Evolutionary conservation across 2,888 invertebrate species (phyloP).

Genomic region (Erebia aethiops): DNA sequence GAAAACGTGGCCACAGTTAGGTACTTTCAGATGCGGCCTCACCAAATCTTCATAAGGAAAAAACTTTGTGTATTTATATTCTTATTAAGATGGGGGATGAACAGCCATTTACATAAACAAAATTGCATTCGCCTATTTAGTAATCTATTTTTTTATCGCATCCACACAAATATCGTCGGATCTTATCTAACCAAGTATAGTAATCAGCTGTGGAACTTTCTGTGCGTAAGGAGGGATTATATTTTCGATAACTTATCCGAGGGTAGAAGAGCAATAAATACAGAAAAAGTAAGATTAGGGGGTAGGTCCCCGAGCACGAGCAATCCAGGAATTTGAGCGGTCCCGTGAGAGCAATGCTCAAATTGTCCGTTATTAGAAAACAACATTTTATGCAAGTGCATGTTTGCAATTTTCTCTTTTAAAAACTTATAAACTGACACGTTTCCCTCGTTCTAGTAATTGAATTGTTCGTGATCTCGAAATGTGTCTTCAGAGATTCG

Average conservation of each 20-base stretch:
- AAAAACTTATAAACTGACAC: slow-evolving; percentile 31
- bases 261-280: slow-evolving; percentile 77
- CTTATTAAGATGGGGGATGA: background rate
- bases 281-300: slow-evolving; percentile 65
- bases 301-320: slow-evolving; percentile 56
- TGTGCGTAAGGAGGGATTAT: slow-evolving; percentile 78
- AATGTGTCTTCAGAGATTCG: slow-evolving; percentile 25
- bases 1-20: background rate
- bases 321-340: slow-evolving; percentile 76
- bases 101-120: background rate
- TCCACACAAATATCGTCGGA: slow-evolving; percentile 53
- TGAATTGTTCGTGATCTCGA: slow-evolving; percentile 29
- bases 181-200: slow-evolving; percentile 69
- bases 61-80: background rate
- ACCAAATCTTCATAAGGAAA: background rate
- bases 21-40: background rate
- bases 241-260: slow-evolving; percentile 79
- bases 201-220: slow-evolving; percentile 79
- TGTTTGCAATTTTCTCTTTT: slow-evolving; percentile 38
- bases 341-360: slow-evolving; percentile 65
- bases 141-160: slow-evolving; percentile 29
- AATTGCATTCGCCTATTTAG: background rate
- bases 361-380: slow-evolving; percentile 41
- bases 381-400: slow-evolving; percentile 38
- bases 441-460: slow-evolving; percentile 20